phyloP scores from a whole-genome alignment of 2,113 vertebrate genomes.

The Bambusicola thoracicus region DNA sequence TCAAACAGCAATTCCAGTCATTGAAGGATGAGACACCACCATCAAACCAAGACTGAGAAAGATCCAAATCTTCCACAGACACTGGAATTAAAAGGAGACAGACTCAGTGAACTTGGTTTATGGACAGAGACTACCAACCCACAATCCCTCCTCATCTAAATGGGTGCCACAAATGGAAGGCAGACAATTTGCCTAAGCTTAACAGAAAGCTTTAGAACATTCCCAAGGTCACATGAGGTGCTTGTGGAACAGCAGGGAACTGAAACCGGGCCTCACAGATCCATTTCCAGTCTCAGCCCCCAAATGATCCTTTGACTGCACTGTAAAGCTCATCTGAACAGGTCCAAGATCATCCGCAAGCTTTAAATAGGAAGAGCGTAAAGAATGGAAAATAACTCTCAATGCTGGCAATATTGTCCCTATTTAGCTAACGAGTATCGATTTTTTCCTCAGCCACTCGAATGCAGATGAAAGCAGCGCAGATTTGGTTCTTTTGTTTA shows the following conservation, averaged over 20 bases:
- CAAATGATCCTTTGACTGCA: background rate
- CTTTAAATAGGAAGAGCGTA: background rate
- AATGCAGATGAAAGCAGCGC: constrained; percentile 31
- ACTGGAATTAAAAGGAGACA: background rate
- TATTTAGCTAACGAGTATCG: constrained; percentile 53
- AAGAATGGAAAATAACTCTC: constrained; percentile 42
- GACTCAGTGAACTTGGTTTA: background rate
- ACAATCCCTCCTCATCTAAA: rapidly evolving
- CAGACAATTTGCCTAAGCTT: background rate
- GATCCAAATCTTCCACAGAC: background rate
- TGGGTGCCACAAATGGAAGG: rapidly evolving
- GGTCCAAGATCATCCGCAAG: background rate
- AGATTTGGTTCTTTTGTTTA: constrained; percentile 17
- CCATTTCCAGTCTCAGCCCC: background rate
- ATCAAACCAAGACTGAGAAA: background rate
- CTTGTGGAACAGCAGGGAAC: background rate
- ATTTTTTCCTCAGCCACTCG: constrained; percentile 5
- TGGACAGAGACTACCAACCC: background rate
- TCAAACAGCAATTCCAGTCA: background rate
- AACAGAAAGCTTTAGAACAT: background rate
- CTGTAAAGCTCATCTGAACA: background rate
- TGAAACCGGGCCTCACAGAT: background rate
- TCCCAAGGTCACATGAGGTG: background rate
- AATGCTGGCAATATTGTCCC: background rate
- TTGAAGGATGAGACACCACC: background rate